These are phyloP conservation scores for Triops longicaudatus DNA, from an alignment of 1,140 invertebrate species.

Conservation along the genomic window DNA sequence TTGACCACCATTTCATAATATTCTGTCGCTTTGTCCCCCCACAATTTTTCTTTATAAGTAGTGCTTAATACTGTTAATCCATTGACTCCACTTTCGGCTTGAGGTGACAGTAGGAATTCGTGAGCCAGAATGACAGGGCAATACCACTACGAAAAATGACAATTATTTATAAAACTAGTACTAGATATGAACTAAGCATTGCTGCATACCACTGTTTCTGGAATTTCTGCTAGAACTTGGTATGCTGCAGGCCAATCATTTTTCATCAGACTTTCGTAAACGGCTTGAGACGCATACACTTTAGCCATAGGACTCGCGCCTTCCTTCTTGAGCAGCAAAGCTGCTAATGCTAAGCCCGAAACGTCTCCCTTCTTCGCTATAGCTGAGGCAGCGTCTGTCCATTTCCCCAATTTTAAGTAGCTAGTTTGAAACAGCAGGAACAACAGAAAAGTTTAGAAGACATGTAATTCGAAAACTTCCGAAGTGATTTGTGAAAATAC, in stretches of 20 bases:
- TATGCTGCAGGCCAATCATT: background rate
- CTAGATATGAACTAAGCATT: background rate
- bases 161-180: background rate
- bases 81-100: background rate
- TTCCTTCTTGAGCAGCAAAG: background rate
- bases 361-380: background rate
- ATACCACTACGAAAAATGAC: background rate
- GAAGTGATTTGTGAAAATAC: conserved; percentile 36
- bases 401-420: background rate
- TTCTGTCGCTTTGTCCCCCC: background rate
- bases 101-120: background rate
- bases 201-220: background rate
- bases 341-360: background rate
- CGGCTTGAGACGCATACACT: background rate
- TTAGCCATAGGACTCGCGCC: background rate
- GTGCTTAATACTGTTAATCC: background rate
- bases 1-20: background rate
- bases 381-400: conserved; percentile 2
- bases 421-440: background rate
- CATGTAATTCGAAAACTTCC: background rate
- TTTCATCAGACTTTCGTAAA: background rate
- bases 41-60: background rate
- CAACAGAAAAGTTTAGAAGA: background rate
- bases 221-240: background rate
- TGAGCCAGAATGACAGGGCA: background rate